A percentile compares a stretch with the other conserved stretches of the same genome.
These are phyloP conservation scores for Aix galericulata DNA, from an alignment of 2,113 vertebrate genomes.

Conservation along the genomic window DNA sequence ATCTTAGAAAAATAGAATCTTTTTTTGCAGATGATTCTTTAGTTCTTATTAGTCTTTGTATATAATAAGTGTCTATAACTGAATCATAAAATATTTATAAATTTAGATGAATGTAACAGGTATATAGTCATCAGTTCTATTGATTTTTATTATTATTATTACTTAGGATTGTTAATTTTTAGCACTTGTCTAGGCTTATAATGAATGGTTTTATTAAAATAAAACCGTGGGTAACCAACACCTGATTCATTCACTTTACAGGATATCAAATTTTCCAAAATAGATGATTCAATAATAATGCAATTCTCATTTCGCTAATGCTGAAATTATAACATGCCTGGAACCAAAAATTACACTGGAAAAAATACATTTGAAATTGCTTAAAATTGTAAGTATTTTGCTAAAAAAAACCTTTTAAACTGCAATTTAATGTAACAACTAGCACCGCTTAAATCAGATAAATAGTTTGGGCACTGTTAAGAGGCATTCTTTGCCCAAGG, in stretches of 20 bases:
- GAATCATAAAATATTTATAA: not conserved
- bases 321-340: not conserved
- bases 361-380: not conserved
- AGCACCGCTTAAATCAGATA: not conserved
- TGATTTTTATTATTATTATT: not conserved
- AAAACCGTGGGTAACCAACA: not conserved
- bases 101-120: not conserved
- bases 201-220: not conserved
- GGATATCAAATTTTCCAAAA: not conserved
- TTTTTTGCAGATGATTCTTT: not conserved
- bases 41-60: not conserved
- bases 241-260: not conserved
- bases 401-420: not conserved
- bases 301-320: not conserved
- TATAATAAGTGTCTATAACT: not conserved
- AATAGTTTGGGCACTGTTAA: conserved; percentile 11
- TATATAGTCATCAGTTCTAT: not conserved
- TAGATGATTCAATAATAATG: not conserved
- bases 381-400: not conserved
- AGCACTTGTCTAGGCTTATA: not conserved
- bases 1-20: not conserved
- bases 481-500: conserved; percentile 37
- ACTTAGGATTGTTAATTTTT: not conserved
- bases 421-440: conserved; percentile 1
- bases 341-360: not conserved